Percentiles rank a stretch among this genome's conserved stretches.
Conservation (phyloP, 1,140 invertebrate species). For the Caligus rogercresseyi region DNA sequence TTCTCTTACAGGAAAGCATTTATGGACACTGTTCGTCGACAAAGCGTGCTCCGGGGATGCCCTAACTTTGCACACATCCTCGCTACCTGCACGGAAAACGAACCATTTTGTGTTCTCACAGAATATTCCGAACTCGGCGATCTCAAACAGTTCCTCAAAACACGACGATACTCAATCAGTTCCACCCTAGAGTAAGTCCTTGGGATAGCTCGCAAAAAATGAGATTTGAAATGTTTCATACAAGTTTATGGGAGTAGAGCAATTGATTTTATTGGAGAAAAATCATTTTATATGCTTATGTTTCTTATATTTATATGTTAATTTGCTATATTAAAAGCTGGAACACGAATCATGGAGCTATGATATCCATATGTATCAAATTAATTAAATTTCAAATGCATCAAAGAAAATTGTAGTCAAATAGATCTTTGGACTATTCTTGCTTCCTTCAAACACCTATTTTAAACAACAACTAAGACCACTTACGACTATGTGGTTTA, state of each 20-base stretch:
- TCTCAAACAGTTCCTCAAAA: constrained; percentile 12
- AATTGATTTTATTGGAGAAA: neutral
- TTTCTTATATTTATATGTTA: too few species aligned
- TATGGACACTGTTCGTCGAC: neutral
- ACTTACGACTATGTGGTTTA: too few species aligned
- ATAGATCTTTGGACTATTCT: too few species aligned
- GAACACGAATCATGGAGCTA: too few species aligned
- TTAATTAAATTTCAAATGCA: too few species aligned
- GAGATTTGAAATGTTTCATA: neutral
- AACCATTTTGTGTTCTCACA: constrained; percentile 11
- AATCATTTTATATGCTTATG: neutral
- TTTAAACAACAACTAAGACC: too few species aligned
- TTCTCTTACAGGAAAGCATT: neutral
- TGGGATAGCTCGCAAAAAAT: neutral
- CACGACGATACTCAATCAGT: neutral
- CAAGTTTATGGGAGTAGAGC: neutral
- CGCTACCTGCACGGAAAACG: constrained; percentile 6
- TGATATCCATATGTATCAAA: too few species aligned
- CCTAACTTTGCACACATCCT: constrained; percentile 12
- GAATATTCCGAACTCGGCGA: constrained; percentile 1
- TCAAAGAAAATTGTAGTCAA: too few species aligned
- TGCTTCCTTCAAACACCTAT: too few species aligned
- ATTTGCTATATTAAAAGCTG: too few species aligned
- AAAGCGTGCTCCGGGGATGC: neutral
- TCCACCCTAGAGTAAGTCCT: neutral